Percentiles rank a stretch among this genome's conserved stretches.
Conservation (phyloP, 2,888 invertebrate genomes). For the Ptychoptera contaminata region DNA sequence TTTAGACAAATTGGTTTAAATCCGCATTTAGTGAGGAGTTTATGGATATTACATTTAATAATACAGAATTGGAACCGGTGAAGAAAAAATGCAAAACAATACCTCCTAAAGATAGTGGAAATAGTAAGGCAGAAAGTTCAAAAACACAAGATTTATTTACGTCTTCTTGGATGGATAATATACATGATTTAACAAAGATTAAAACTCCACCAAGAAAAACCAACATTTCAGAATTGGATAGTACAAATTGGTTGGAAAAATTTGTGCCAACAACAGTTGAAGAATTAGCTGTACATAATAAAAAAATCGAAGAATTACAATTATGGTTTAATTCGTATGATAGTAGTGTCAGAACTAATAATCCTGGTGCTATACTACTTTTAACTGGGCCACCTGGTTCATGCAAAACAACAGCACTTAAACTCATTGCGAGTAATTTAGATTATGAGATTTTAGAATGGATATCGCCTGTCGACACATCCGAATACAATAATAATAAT, state of each 20-base stretch:
- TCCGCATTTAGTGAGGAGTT: constrained; percentile 5
- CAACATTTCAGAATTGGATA: neutral
- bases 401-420: constrained; percentile 65
- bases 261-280: constrained; percentile 40
- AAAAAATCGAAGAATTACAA: constrained; percentile 57
- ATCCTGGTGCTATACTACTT: constrained; percentile 41
- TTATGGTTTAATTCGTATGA: constrained; percentile 37
- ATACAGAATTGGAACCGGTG: too few relatives aligned
- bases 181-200: neutral
- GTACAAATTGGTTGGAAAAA: constrained; percentile 39
- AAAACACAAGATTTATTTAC: neutral
- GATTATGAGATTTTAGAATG: constrained; percentile 45
- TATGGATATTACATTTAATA: too few relatives aligned
- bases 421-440: constrained; percentile 45
- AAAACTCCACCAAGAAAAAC: neutral
- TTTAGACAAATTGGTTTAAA: constrained; percentile 9
- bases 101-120: too few relatives aligned
- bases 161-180: neutral
- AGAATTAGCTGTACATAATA: constrained; percentile 57
- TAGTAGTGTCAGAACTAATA: too few relatives aligned
- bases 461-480: constrained; percentile 63
- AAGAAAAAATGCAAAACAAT: too few relatives aligned
- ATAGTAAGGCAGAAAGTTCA: too few relatives aligned
- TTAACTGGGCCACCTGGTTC: constrained; percentile 71
- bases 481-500: constrained; percentile 22